Conservation (phyloP, 1,140 invertebrate species). For the Microvelia longipes region DNA sequence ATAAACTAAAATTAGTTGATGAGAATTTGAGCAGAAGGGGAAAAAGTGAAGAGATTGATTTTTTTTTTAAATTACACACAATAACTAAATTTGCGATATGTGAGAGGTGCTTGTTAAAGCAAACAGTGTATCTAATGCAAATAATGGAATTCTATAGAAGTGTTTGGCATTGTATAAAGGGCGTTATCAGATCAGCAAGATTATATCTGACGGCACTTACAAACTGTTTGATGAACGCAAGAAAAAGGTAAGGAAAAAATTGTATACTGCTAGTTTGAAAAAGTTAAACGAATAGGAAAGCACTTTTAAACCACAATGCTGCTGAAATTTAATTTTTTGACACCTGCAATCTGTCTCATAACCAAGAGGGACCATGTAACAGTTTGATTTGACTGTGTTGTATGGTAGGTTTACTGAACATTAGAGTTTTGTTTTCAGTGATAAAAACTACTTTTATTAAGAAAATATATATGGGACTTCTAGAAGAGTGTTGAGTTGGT, state of each 20-base stretch:
- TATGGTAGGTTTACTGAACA: too few species aligned
- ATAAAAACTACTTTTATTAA: too few species aligned
- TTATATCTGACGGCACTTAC: neutral
- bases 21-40: neutral
- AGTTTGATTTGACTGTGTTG: too few species aligned
- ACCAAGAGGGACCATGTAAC: too few species aligned
- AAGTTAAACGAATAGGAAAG: neutral
- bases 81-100: neutral
- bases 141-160: neutral
- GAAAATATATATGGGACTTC: too few species aligned
- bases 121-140: neutral
- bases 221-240: neutral
- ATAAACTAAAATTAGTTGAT: neutral
- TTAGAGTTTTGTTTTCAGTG: too few species aligned
- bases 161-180: neutral
- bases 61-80: neutral
- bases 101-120: neutral
- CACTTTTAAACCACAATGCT: too few species aligned
- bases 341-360: too few species aligned
- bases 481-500: too few species aligned
- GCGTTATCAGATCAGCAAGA: neutral
- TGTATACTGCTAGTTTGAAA: neutral
- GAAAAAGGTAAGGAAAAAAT: neutral
- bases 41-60: neutral
- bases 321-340: too few species aligned